Base-by-base conservation (phyloP, 1,140 invertebrate genomes). In the Drosophila watanabei region DNA sequence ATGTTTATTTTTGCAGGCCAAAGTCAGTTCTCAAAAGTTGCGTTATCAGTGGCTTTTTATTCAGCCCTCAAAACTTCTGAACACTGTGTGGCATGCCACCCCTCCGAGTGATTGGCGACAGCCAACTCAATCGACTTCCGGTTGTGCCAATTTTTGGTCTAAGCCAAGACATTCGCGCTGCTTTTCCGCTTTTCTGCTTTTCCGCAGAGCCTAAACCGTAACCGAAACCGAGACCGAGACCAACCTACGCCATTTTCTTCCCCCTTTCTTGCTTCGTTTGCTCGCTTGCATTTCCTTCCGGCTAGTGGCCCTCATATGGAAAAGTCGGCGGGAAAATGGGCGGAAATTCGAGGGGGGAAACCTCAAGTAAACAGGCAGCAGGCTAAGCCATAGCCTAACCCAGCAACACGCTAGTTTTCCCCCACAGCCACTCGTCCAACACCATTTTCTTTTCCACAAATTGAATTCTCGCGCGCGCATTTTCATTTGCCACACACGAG, bases 281-380 rank as follows among this genome's bases (percentile, higher is more conserved):
- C 83, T 88, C 81, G 85, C 85, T 88, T 89, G 85, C 85, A 89
- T 76, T 88, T 88, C 81, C 85, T 88, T 88, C 85, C 85, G 85
- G 78, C 85, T 85, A 65, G 70, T 72, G 66, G 71, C 62, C 82
- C 73, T 56, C 64, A 66, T 71, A 54, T 64, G 46, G 65, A 69
- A 73, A 51, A 72, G 51, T 32, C 37, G 9, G 5, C 20, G 39
- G 33, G 33, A 72, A 72, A 52, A 71, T 43, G 48, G 20, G 5
- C 1, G 69, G 32, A 46, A 39, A 49, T 14, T n/a, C 18, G 1
- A 14, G 43, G 33, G 2, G 9, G 60, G 43, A 75, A 89, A 84
- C 85, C 85, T 89, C 85, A 88, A 88, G 85, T 84, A 84, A 88
- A 88, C 85, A 89, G 78, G 82, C 80, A 76, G 80, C 56, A 45